Base-by-base conservation (phyloP, 1,140 invertebrate species). In the Dendrolimus punctatus region DNA sequence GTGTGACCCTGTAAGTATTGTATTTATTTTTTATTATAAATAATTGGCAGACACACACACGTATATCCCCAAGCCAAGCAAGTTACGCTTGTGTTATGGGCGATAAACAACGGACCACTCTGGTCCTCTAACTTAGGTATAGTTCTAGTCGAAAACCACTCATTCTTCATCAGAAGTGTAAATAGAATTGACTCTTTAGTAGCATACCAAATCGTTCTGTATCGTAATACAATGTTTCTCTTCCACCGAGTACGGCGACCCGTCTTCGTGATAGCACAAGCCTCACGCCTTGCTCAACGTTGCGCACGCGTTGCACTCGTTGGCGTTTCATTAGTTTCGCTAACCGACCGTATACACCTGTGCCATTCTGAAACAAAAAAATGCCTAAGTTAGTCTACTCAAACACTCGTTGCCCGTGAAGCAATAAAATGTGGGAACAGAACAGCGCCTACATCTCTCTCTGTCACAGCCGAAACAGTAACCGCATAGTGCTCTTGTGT, bases 151-250 rank as follows among this genome's bases (percentile, higher is more conserved):
- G 23, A 23, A 23, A 23, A 23, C 23, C 23, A 23, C 3, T 23
- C 23, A 23, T 23, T 23, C 23, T 23, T 23, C 1, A 23, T 23
- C 23, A 23, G 23, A 23, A 23, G 23, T 23, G 23, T 23, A 23
- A 23, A 23, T 23, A 23, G 3, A 23, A 23, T 23, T 5, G 4
- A 39, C 9, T 38, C 39, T 8, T 49, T 39, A 2, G 6, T 45
- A 45, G n/a, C 10, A 8, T 76, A 91, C 91, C 91, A 80, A 91
- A 92, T 81, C 91, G 84, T 66, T 91, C 90, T 23, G 91, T 92
- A 68, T 93, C 91, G 58, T 92, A 93, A 60, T 89, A 92, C 5
- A 93, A 80, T 0, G 92, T 93, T 68, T 93, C 92, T 46, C 92
- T 74, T 4, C 92, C 92, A 2, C 91, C 92, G 23, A 93, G 80